Evolutionary conservation across 2,113 vertebrate genomes (phyloP), one percentile per base, ranked within the genome.

Genomic region (Terrapene triunguis): DNA sequence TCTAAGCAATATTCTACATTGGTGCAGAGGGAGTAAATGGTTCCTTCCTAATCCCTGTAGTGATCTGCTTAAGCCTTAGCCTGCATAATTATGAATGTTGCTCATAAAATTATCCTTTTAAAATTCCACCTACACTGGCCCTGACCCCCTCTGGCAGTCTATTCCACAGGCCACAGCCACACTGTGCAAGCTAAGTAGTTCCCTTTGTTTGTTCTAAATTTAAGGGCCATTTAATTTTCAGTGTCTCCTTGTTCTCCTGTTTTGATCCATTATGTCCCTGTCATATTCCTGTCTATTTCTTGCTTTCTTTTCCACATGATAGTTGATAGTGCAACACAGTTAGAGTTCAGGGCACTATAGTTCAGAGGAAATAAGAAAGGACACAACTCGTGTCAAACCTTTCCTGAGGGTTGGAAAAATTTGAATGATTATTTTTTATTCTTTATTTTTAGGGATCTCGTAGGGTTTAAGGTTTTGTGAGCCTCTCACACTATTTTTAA

Each of bases 401-500:
- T 84, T 25, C 69, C 47, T 65, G 22, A 54, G 51, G 38, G 27
- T 22, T 21, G 42, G 50, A 50, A 91, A 93, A 88, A 83, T 89
- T 51, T 1, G 53, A 74, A 76, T 62, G 72, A 53, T 32, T 65
- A 72, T 84, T 1, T 88, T 86, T 38, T 92, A 44, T 92, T 74
- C 21, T 53, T 35, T 53, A n/a, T 89, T 42, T 3, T 47, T 85
- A 93, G 92, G 65, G 82, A 53, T 27, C 80, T 48, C 13, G 0
- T 78, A 84, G 47, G 62, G 14, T 25, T 27, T 72, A 94, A 86
- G 89, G 94, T 78, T 95, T 95, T 94, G 50, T 89, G 48, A 89
- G 0, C 47, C 69, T 57, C 44, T 80, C 55, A 84, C 90, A 72
- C 47, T 89, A 3, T n/a, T 25, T 81, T 76, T 76, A 82, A 93